Evolutionary conservation across 2,113 vertebrate species (phyloP), one percentile per base, ranked within the genome.

Genomic region (Cochlearius cochlearius): DNA sequence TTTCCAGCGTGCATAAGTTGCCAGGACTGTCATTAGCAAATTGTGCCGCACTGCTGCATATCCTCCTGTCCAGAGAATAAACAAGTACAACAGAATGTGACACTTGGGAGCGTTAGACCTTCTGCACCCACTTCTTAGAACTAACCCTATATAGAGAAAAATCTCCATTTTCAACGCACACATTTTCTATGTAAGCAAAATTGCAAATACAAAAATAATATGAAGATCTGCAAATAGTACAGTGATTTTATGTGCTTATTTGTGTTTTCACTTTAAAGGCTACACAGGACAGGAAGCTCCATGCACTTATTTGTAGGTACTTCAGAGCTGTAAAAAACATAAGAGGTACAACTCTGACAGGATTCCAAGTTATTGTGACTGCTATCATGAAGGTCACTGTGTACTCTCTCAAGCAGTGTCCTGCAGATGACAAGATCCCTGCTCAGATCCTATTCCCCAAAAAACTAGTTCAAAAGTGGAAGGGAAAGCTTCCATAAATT

Each of bases 1-100:
- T 67, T 90, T 58, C 39, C 12, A 68, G 7, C 2, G 43, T 12
- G n/a, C 0, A 0, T 5, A 67, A 22, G 2, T 21, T 43, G 19
- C 68, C 27, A 41, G 19, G 14, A 38, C 9, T 58, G 5, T 32
- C 5, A 45, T 45, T 52, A 41, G 15, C 6, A 71, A 84, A 25
- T 67, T 93, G 58, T 84, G 9, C 6, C 2, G 2, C 19, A 38
- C 32, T 85, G 17, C 5, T 77, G 21, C 7, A 20, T 45, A 45
- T 39, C 3, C 2, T 58, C 14, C 6, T n/a, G 13, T 63, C 19
- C 41, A 29, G 11, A 23, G 5, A 38, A 45, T 32, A 62, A 55
- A 66, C 0, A 77, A 80, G 58, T 49, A 36, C 12, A 41, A 29
- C 63, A 75, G 36, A 74, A 78, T 7, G 0, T 8, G 38, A 38